Base-by-base conservation (phyloP, 1,140 invertebrate genomes). In the Drosophila equinoxialis region DNA sequence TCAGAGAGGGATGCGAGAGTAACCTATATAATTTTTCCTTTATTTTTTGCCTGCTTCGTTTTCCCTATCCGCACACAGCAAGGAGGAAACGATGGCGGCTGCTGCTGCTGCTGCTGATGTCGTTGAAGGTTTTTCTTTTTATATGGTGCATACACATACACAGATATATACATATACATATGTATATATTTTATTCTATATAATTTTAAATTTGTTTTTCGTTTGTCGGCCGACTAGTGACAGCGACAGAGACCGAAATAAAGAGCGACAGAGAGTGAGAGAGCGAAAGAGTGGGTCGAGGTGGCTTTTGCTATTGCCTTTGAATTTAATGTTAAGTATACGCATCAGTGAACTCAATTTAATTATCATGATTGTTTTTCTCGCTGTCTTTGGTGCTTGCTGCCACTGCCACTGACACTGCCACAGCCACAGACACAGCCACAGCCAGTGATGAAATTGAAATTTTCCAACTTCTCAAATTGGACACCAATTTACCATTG, bases 311-410 rank as follows among this genome's bases (percentile, higher is more conserved):
- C 57, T 71, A 68, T 61, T 71, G 71, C 65, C 66, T 81, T 90
- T 90, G 80, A 69, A 74, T 81, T 89, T 81, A 90, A 89, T 89
- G 85, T 81, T 90, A 74, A 89, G 85, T 89, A 81, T 84, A 89
- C 85, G 85, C 85, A 90, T 89, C 85, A 89, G 85, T 89, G 85
- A 89, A 85, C 85, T 77, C 85, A 85, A 89, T 89, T 90, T 90
- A 89, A 89, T 89, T 89, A 89, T 90, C 84, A 80, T 89, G 84
- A 89, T 89, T 89, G 85, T 90, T 85, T 89, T 65, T 83, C 69
- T 67, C 74, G 68, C 70, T 81, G 75, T 85, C 68, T 86, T 74
- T 63, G 26, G 20, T 70, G 58, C 54, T 48, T 30, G 51, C 54
- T 65, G 30, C 37, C 45, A 33, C 20, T 54, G 41, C 35, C 33